Percentiles rank a stretch among this genome's conserved stretches.
phyloP scores from a whole-genome alignment of 2,888 invertebrate genomes.

The Macrosiphum euphorbiae region DNA sequence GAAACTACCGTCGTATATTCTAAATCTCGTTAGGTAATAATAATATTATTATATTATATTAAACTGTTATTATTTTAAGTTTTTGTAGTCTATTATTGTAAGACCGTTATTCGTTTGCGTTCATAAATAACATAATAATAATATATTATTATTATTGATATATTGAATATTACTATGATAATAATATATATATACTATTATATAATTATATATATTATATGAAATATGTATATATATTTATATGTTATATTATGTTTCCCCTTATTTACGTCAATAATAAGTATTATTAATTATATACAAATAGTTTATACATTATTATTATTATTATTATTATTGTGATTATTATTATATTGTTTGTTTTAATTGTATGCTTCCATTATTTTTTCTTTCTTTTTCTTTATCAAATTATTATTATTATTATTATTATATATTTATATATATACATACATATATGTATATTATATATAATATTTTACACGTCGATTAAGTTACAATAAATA shows the following conservation, averaged over 20 bases:
- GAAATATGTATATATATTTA: not conserved
- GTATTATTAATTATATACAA: constrained; percentile 9
- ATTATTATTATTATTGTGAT: constrained; percentile 45
- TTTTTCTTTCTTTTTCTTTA: not conserved
- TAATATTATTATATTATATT: constrained; percentile 16
- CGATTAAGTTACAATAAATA: constrained; percentile 62
- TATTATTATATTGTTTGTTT: constrained; percentile 28
- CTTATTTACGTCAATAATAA: constrained; percentile 38
- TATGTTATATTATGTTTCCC: constrained; percentile 21
- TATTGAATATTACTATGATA: not conserved
- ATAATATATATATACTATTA: not conserved
- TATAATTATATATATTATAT: too few species aligned
- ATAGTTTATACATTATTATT: constrained; percentile 43
- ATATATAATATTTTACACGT: constrained; percentile 34
- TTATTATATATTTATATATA: not conserved
- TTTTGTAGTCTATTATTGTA: constrained; percentile 57
- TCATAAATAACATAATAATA: constrained; percentile 17
- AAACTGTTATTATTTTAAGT: constrained; percentile 62
- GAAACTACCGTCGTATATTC: constrained; percentile 64
- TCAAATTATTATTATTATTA: constrained; percentile 29
- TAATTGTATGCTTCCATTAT: constrained; percentile 29
- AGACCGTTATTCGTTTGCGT: constrained; percentile 37
- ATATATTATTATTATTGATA: constrained; percentile 7
- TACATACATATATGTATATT: not conserved
- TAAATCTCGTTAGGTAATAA: constrained; percentile 62